phyloP scores from a whole-genome alignment of 2,888 invertebrate species.

The Agonopterix heracliana region DNA sequence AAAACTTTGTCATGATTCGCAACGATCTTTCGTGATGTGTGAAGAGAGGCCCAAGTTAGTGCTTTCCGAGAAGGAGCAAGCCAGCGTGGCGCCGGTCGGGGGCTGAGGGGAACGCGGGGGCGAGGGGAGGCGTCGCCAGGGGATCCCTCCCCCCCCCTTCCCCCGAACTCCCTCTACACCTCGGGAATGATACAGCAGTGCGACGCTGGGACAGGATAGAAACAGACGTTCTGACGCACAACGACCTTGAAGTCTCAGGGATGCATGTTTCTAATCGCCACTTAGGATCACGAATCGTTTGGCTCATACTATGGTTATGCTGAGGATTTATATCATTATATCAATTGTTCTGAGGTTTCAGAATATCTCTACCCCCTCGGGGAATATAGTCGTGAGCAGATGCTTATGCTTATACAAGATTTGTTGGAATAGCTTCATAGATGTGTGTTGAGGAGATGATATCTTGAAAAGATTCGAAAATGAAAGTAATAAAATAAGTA shows the following conservation, averaged over 20 bases:
- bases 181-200: slow-evolving; percentile 51
- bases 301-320: neutral
- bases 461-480: too few relatives aligned
- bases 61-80: slow-evolving; percentile 4
- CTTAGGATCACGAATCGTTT: neutral
- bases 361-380: too few relatives aligned
- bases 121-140: neutral
- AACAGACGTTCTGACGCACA: slow-evolving; percentile 33
- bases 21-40: neutral
- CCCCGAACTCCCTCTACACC: slow-evolving; percentile 3
- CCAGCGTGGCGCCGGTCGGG: slow-evolving; percentile 16
- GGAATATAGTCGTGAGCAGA: too few relatives aligned
- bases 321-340: neutral
- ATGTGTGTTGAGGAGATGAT: too few relatives aligned
- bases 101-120: slow-evolving; percentile 5
- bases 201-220: slow-evolving; percentile 31
- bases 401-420: neutral
- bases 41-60: neutral
- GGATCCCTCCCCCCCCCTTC: slow-evolving; percentile 18
- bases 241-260: slow-evolving; percentile 19
- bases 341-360: too few relatives aligned
- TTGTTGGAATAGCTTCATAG: too few relatives aligned
- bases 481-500: too few relatives aligned
- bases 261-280: slow-evolving; percentile 3
- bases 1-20: too few relatives aligned